Evolutionary conservation across 2,888 invertebrate species (phyloP).

Genomic region (Drosophila paracracens): DNA sequence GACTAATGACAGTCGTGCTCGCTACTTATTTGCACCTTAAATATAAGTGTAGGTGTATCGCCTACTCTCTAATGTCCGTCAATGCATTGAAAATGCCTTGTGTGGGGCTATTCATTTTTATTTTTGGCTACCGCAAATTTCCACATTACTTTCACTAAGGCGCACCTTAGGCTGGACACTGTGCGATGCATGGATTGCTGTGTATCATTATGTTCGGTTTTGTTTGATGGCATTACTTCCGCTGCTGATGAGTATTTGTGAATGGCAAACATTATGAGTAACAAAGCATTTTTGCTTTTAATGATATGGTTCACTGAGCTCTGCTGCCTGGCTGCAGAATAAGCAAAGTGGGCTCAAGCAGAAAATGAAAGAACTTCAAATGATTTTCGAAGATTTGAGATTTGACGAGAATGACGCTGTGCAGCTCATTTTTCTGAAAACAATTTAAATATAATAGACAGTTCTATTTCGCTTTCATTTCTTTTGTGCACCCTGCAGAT

Average conservation of each 20-base stretch:
- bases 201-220: slow-evolving; percentile 20
- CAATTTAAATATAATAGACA: slow-evolving; percentile 6
- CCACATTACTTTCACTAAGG: slow-evolving; percentile 67
- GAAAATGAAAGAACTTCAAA: slow-evolving; percentile 12
- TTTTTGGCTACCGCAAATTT: slow-evolving; percentile 44
- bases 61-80: slow-evolving; percentile 20
- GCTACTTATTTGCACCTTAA: slow-evolving; percentile 51
- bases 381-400: slow-evolving; percentile 1
- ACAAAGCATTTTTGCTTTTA: background rate
- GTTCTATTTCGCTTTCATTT: slow-evolving; percentile 1
- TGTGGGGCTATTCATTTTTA: slow-evolving; percentile 51
- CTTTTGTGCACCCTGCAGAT: background rate
- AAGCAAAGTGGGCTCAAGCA: slow-evolving; percentile 5
- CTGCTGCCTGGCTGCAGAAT: slow-evolving; percentile 5
- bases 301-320: slow-evolving; percentile 14
- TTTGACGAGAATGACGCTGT: background rate
- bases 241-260: slow-evolving; percentile 4
- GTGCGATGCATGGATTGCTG: slow-evolving; percentile 30
- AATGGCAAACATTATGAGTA: slow-evolving; percentile 12
- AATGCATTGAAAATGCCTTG: slow-evolving; percentile 17
- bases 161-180: slow-evolving; percentile 4
- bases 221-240: slow-evolving; percentile 25
- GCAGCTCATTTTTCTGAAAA: background rate
- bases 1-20: slow-evolving; percentile 38
- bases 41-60: background rate